Evolutionary conservation across 2,888 invertebrate species (phyloP), one percentile per base, ranked within the genome.

Genomic region (Pammene aurita): DNA sequence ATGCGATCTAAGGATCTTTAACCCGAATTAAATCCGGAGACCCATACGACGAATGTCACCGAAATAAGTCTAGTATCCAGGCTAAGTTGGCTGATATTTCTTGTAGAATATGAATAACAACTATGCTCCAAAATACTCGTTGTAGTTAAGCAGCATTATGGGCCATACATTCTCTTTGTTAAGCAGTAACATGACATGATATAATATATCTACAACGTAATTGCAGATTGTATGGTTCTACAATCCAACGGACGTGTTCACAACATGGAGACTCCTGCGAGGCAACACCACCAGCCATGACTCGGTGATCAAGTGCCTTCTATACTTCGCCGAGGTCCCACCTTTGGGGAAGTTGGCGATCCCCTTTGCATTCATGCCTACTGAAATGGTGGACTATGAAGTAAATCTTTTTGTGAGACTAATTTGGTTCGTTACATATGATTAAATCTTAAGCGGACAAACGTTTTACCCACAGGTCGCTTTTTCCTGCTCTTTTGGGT

Each of bases 341-440:
- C 90, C 92, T 0, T 77, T 89, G 60, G 90, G 90, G 4, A 91
- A 88, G 72, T 73, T 92, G 72, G 88, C 89, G 0, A 89, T 92
- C 78, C 92, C 92, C 0, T 89, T 93, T 70, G 84, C 91, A 10
- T 93, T 92, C 61, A 79, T 92, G 84, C 93, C 93, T 0, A 87
- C 86, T 16, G 92, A 92, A 80, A 92, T 92, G 91, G 81, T 91
- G 18, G 86, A 90, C 76, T 92, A 93, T 70, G 86, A 92, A 86
- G 90, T 88, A 76, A 73, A 58, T 44, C 5, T 34, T n/a, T 5
- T 18, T 18, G 10, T 7, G 38, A 13, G 13, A 44, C 44, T 44
- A 44, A 13, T 13, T 11, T 42, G 11, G 42, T n/a, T 46, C 46
- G 5, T 46, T 46, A 46, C 6, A 42, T 11, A 42, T 13, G 14